Conservation (phyloP, 1,140 invertebrate species). For the Drosophila tsacasi region DNA sequence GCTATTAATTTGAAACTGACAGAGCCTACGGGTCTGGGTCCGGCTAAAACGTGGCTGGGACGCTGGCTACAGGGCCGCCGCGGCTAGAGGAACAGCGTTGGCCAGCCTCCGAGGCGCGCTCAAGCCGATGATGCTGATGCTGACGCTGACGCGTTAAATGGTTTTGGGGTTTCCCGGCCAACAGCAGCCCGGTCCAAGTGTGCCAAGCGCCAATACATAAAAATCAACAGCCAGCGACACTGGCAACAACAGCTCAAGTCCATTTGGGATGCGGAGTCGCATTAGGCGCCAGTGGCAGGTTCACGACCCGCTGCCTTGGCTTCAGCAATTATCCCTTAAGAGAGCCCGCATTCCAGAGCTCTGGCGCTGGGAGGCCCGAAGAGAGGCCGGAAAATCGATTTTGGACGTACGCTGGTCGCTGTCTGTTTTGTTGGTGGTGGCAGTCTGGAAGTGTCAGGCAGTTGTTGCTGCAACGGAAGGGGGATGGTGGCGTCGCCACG, state of each 20-base stretch:
- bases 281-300: constrained; percentile 68
- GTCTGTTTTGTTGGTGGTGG: constrained; percentile 59
- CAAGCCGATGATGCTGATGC: constrained; percentile 22
- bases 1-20: constrained; percentile 82
- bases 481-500: constrained; percentile 4
- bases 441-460: constrained; percentile 55
- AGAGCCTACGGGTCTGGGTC: constrained; percentile 60
- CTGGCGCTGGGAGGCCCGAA: constrained; percentile 16
- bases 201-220: constrained; percentile 75
- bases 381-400: constrained; percentile 71
- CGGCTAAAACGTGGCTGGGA: constrained; percentile 64
- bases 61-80: constrained; percentile 17
- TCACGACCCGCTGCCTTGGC: constrained; percentile 74
- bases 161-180: constrained; percentile 73
- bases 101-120: constrained; percentile 68
- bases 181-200: constrained; percentile 61
- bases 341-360: constrained; percentile 33
- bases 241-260: constrained; percentile 54
- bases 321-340: constrained; percentile 60
- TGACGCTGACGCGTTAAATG: constrained; percentile 81
- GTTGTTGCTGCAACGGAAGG: constrained; percentile 52
- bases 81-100: constrained; percentile 57
- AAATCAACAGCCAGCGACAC: constrained; percentile 68
- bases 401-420: constrained; percentile 34
- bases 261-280: constrained; percentile 64